phyloP scores from a whole-genome alignment of 2,888 invertebrate species.

The Tetropium fuscum region DNA sequence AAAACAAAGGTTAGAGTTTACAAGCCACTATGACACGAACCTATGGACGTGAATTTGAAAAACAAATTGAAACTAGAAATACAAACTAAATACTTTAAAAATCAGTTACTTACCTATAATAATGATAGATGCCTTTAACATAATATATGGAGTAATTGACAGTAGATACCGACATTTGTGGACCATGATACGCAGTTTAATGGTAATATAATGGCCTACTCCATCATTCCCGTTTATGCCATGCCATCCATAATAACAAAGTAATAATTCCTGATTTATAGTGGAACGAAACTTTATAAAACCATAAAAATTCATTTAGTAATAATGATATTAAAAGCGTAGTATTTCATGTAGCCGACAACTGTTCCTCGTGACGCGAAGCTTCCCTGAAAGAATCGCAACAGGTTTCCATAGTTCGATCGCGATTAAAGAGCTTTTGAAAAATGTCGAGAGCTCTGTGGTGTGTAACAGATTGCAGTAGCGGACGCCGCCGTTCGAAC shows the following conservation, averaged over 20 bases:
- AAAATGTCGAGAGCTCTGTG: conserved; percentile 63
- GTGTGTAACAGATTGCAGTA: conserved; percentile 63
- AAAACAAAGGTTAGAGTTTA: too few species aligned
- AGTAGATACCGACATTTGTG: too few species aligned
- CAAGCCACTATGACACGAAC: too few species aligned
- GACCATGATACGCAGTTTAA: background rate
- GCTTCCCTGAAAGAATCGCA: conserved; percentile 57
- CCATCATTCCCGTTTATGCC: conserved; percentile 15
- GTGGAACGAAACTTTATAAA: conserved; percentile 35
- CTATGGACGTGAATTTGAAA: too few species aligned
- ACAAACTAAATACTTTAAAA: too few species aligned
- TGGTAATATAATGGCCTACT: conserved; percentile 2
- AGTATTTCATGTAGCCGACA: conserved; percentile 48
- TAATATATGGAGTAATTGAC: too few species aligned
- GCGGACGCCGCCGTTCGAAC: conserved; percentile 40
- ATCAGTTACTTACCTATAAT: too few species aligned
- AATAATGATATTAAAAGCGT: conserved; percentile 47
- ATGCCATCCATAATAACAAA: conserved; percentile 25
- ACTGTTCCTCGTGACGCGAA: conserved; percentile 48
- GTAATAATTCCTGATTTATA: conserved; percentile 32
- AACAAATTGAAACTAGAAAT: too few species aligned
- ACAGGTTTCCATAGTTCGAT: conserved; percentile 66
- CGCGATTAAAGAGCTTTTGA: conserved; percentile 66
- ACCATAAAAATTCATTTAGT: conserved; percentile 48
- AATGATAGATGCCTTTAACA: too few species aligned